A percentile compares a stretch with the other conserved stretches of the same genome.
Evolutionary conservation across 2,113 vertebrate genomes (phyloP).

Genomic region (Caretta caretta): DNA sequence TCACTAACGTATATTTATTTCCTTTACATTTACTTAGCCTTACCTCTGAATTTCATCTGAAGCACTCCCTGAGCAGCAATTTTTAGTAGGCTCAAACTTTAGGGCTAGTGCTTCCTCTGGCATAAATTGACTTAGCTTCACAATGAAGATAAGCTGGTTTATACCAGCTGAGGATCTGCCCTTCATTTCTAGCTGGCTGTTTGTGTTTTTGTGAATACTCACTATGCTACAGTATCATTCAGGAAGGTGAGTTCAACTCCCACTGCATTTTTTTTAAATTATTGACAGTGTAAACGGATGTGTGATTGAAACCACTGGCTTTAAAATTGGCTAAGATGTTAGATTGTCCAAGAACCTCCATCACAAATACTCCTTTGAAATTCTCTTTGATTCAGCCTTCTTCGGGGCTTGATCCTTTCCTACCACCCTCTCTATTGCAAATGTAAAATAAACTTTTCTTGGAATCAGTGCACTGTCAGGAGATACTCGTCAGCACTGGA

Average conservation of each 20-base stretch:
- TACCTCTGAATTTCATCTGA: slow-evolving; percentile 29
- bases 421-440: slow-evolving; percentile 64
- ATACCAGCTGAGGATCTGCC: not conserved
- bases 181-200: not conserved
- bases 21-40: slow-evolving; percentile 23
- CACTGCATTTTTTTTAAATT: slow-evolving; percentile 69
- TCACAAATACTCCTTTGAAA: slow-evolving; percentile 73
- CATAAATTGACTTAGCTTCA: not conserved
- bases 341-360: slow-evolving; percentile 66
- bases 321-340: slow-evolving; percentile 74
- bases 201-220: not conserved
- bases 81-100: not conserved
- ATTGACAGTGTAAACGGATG: slow-evolving; percentile 74
- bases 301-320: slow-evolving; percentile 69
- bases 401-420: slow-evolving; percentile 67
- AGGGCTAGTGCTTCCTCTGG: not conserved
- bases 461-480: slow-evolving; percentile 71
- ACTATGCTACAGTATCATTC: not conserved
- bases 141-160: not conserved
- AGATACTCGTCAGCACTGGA: slow-evolving; percentile 66
- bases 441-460: slow-evolving; percentile 74
- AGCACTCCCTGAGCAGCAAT: not conserved
- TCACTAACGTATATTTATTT: slow-evolving; percentile 37
- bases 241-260: slow-evolving; percentile 62
- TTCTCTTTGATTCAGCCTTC: slow-evolving; percentile 70